A percentile compares a stretch with the other conserved stretches of the same genome.
phyloP scores from a whole-genome alignment of 1,140 invertebrate genomes.

The Stegodyphus mimosarum region DNA sequence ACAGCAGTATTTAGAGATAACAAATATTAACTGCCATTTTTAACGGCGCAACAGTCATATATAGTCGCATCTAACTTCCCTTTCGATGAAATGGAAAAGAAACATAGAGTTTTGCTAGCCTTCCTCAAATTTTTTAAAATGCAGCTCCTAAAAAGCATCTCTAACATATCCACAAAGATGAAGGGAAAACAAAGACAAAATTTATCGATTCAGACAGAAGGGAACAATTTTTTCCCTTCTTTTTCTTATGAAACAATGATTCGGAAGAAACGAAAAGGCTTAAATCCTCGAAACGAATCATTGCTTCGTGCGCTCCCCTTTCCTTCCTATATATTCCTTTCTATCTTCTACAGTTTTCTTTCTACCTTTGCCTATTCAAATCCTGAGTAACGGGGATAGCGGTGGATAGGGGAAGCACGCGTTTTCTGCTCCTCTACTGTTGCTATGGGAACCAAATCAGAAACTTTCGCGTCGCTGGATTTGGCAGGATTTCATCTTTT shows the following conservation, averaged over 20 bases:
- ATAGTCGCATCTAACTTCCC: too few species aligned
- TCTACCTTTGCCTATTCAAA: constrained; percentile 1
- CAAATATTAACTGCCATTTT: too few species aligned
- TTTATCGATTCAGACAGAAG: constrained; percentile 30
- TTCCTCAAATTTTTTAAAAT: too few species aligned
- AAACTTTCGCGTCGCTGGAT: not conserved
- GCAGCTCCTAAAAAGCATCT: too few species aligned
- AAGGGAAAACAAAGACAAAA: not conserved
- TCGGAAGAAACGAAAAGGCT: constrained; percentile 43
- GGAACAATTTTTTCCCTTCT: not conserved
- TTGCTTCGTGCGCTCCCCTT: constrained; percentile 15
- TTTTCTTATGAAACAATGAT: constrained; percentile 39
- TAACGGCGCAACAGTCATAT: too few species aligned
- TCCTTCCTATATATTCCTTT: constrained; percentile 33
- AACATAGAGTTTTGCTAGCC: too few species aligned
- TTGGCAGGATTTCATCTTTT: not conserved
- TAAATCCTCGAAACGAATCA: constrained; percentile 54
- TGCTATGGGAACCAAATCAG: constrained; percentile 36
- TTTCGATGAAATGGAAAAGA: too few species aligned
- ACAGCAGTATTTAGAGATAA: too few species aligned
- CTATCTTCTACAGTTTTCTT: constrained; percentile 13
- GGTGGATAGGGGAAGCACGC: not conserved
- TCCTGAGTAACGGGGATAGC: constrained; percentile 19
- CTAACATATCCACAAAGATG: too few species aligned
- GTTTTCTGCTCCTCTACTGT: not conserved